A percentile compares a stretch with the other conserved stretches of the same genome.
These are phyloP conservation scores for Mobula hypostoma DNA, from an alignment of 2,113 vertebrate species.

Conservation along the genomic window DNA sequence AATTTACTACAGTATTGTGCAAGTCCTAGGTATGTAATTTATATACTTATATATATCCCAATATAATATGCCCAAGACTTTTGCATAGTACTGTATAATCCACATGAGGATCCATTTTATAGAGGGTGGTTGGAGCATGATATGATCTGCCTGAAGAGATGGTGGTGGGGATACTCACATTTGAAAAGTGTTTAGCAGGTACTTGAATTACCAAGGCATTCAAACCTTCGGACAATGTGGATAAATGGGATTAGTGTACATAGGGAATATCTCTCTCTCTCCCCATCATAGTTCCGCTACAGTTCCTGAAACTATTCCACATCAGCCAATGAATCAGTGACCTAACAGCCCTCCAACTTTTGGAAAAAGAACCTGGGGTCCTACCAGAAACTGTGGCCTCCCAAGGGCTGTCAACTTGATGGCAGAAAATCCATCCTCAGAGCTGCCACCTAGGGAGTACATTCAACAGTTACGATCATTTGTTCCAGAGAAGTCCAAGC, in stretches of 20 bases:
- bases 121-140: too few relatives aligned
- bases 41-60: too few relatives aligned
- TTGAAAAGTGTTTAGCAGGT: too few relatives aligned
- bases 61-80: too few relatives aligned
- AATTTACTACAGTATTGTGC: too few relatives aligned
- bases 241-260: too few relatives aligned
- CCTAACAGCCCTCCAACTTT: background rate
- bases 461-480: background rate
- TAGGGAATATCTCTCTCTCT: background rate
- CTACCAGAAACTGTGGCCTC: constrained; percentile 86
- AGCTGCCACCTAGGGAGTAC: constrained; percentile 62
- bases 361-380: constrained; percentile 35
- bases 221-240: too few relatives aligned
- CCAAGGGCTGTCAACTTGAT: constrained; percentile 83
- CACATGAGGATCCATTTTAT: background rate
- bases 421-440: constrained; percentile 74
- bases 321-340: background rate
- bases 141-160: too few relatives aligned
- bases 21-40: too few relatives aligned
- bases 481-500: background rate
- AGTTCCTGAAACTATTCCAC: background rate
- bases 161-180: too few relatives aligned
- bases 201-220: too few relatives aligned
- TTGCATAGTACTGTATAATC: too few relatives aligned
- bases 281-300: background rate